A percentile compares a stretch with the other conserved stretches of the same genome.
phyloP scores from a whole-genome alignment of 2,113 vertebrate genomes.

The Corythornis madagascariensis region DNA sequence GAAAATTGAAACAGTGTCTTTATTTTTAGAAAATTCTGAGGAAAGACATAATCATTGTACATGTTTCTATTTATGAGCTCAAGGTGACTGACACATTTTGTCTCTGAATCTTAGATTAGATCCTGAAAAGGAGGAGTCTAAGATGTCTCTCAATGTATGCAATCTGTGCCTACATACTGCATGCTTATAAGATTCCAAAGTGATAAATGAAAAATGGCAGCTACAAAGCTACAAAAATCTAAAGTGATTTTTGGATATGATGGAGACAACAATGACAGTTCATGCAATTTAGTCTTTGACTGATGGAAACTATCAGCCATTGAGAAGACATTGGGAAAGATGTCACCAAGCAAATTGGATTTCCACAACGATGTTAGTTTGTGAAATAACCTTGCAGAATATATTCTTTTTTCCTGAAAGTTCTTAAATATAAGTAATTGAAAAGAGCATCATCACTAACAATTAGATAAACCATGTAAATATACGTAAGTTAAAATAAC shows the following conservation, averaged over 20 bases:
- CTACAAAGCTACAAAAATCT: constrained; percentile 10
- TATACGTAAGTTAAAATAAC: background rate
- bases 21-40: background rate
- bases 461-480: background rate
- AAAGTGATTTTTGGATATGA: constrained; percentile 34
- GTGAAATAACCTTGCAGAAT: background rate
- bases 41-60: rapidly evolving
- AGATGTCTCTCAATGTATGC: background rate
- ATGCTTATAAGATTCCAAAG: background rate
- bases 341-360: constrained; percentile 21
- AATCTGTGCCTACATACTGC: background rate
- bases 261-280: constrained; percentile 39
- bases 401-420: background rate
- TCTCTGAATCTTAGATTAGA: background rate
- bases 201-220: constrained; percentile 19
- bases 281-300: constrained; percentile 18
- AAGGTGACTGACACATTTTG: background rate
- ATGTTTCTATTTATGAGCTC: background rate
- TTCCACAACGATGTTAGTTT: constrained; percentile 28
- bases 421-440: background rate
- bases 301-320: constrained; percentile 32
- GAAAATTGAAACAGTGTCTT: background rate
- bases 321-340: constrained; percentile 6
- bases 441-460: background rate
- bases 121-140: background rate